phyloP scores from a whole-genome alignment of 2,888 invertebrate genomes.

The Melieria crassipennis region DNA sequence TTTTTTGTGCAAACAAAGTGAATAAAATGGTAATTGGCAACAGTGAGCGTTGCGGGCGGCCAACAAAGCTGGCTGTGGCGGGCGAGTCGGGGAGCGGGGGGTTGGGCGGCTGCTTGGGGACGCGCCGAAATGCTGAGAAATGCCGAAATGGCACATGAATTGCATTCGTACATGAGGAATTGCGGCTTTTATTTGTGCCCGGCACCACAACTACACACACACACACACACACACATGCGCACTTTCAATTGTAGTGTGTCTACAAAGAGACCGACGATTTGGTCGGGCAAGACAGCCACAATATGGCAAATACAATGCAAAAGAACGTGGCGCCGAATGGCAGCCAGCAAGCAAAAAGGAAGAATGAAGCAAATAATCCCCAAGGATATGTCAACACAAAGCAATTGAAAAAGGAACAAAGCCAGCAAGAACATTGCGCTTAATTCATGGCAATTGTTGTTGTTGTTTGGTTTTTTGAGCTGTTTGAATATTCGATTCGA shows the following conservation, averaged over 20 bases:
- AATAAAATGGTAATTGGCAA: slow-evolving; percentile 35
- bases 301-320: no score
- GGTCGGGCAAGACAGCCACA: no score
- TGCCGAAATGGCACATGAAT: slow-evolving; percentile 8
- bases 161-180: slow-evolving; percentile 25
- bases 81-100: no score
- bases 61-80: no score
- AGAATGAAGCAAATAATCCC: slow-evolving; percentile 28
- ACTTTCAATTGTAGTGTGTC: no score
- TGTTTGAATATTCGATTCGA: no score
- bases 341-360: slow-evolving; percentile 1
- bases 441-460: slow-evolving; percentile 7
- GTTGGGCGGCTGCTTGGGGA: no score
- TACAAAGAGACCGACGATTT: no score
- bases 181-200: slow-evolving; percentile 23
- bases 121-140: no score
- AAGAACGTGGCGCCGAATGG: no score
- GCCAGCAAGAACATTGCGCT: slow-evolving; percentile 12
- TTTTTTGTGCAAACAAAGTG: slow-evolving; percentile 32
- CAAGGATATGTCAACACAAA: slow-evolving; percentile 36
- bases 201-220: no score
- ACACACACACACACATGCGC: no score
- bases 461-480: background rate
- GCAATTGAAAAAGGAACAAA: slow-evolving; percentile 19
- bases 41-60: slow-evolving; percentile 1